A percentile compares a stretch with the other conserved stretches of the same genome.
Conservation (phyloP, 2,888 invertebrate genomes). For the Mesochorus sp. region DNA sequence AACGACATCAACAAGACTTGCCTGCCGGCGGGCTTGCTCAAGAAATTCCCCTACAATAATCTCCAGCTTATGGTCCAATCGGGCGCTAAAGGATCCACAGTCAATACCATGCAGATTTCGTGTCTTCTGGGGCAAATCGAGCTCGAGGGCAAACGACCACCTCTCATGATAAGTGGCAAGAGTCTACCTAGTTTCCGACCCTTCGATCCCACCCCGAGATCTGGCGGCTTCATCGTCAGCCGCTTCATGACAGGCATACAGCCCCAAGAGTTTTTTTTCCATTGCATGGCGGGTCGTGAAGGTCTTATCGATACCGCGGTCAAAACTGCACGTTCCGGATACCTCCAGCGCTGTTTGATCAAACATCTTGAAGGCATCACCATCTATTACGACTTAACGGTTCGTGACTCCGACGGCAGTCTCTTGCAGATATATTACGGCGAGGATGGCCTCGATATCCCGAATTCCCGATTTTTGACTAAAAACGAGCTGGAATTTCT, state of each 20-base stretch:
- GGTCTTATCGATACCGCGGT: conserved; percentile 99
- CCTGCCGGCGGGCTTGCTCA: conserved; percentile 91
- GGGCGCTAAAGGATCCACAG: conserved; percentile 99
- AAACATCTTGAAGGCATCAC: conserved; percentile 98
- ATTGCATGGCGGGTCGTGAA: conserved; percentile 99
- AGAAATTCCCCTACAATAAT: conserved; percentile 96
- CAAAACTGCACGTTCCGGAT: conserved; percentile 99
- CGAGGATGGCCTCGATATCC: conserved; percentile 96
- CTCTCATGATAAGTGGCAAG: conserved; percentile 96
- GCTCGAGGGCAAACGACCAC: conserved; percentile 98
- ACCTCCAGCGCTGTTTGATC: conserved; percentile 92
- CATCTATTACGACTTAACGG: conserved; percentile 95
- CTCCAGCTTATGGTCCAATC: conserved; percentile 99
- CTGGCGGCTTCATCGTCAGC: conserved; percentile 98
- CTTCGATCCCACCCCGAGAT: conserved; percentile 93
- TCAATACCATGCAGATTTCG: conserved; percentile 99
- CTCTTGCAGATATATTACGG: conserved; percentile 95
- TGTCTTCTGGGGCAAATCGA: conserved; percentile 99
- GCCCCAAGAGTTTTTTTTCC: conserved; percentile 99
- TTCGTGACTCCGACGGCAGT: conserved; percentile 94
- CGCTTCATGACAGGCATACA: conserved; percentile 99
- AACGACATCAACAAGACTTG: conserved; percentile 95
- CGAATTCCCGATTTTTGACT: conserved; percentile 92
- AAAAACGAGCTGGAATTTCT: conserved; percentile 90
- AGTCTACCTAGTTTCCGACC: conserved; percentile 95